These are phyloP conservation scores for Gerris buenoi DNA, from an alignment of 1,140 invertebrate genomes.

Conservation along the genomic window DNA sequence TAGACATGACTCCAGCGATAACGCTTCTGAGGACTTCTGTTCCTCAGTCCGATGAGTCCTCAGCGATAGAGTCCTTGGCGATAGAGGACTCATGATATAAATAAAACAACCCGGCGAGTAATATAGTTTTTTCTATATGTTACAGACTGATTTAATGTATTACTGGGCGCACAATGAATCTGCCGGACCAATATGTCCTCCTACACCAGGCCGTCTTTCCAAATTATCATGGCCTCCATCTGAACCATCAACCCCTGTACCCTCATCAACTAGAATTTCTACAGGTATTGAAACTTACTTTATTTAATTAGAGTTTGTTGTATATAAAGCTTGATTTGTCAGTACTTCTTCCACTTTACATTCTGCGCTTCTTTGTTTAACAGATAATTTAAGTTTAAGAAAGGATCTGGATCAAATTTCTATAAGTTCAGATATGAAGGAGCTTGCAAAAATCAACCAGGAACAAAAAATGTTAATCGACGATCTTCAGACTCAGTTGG, in stretches of 20 bases:
- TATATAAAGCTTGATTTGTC: no score
- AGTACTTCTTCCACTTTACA: no score
- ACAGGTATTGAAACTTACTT: no score
- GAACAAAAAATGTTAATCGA: conserved; percentile 29
- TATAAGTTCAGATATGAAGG: conserved; percentile 17
- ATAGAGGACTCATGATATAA: no score
- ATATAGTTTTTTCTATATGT: no score
- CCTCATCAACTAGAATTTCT: not conserved
- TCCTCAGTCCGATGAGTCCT: no score
- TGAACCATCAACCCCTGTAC: conserved; percentile 7
- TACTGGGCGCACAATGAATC: conserved; percentile 69
- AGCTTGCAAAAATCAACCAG: conserved; percentile 29
- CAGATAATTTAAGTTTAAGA: not conserved
- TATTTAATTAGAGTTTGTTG: no score
- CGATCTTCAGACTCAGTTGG: conserved; percentile 28
- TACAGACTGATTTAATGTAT: conserved; percentile 73
- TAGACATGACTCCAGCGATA: no score
- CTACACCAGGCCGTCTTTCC: conserved; percentile 51
- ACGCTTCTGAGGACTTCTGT: no score
- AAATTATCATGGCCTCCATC: conserved; percentile 36
- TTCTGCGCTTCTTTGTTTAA: not conserved
- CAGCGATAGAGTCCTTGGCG: no score
- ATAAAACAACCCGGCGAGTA: no score
- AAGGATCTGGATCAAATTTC: not conserved
- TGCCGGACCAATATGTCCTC: conserved; percentile 38